phyloP scores from a whole-genome alignment of 92 coral and sea anemone species.

The Heteractis magnifica region DNA sequence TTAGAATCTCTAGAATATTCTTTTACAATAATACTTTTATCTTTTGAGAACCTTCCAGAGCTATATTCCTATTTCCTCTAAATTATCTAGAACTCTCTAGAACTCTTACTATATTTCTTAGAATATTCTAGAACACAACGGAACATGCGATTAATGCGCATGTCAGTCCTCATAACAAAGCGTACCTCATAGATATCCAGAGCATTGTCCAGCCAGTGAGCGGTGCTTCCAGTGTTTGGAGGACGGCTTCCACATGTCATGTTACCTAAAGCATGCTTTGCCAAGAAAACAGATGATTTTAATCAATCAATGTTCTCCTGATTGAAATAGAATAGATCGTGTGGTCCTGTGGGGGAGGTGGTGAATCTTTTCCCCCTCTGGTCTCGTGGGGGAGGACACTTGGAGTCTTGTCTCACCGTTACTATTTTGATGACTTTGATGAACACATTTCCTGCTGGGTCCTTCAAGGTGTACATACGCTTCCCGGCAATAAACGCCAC shows the following conservation, averaged over 20 bases:
- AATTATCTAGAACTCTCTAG: no score
- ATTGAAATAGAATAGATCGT: neutral
- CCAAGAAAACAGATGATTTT: no score
- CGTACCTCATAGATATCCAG: conserved; percentile 70
- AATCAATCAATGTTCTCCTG: neutral
- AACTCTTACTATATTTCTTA: no score
- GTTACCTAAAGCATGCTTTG: conserved; percentile 71
- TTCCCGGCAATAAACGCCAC: conserved; percentile 72
- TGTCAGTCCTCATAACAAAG: no score
- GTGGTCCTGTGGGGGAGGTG: neutral
- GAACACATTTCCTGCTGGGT: conserved; percentile 72
- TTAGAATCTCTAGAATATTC: no score
- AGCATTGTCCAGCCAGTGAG: conserved; percentile 83
- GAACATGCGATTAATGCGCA: no score
- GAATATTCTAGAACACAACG: no score
- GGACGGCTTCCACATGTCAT: conserved; percentile 57
- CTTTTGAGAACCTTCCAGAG: no score
- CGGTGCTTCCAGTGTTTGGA: conserved; percentile 17
- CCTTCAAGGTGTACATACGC: conserved; percentile 61
- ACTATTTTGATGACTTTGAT: conserved; percentile 55
- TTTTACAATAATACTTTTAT: no score
- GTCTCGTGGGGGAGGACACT: neutral
- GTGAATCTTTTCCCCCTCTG: no score
- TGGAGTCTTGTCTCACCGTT: conserved; percentile 44
- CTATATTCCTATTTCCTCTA: no score